A percentile compares a stretch with the other conserved stretches of the same genome.
Conservation (phyloP, 1,140 invertebrate species). For the Dendrolimus punctatus region DNA sequence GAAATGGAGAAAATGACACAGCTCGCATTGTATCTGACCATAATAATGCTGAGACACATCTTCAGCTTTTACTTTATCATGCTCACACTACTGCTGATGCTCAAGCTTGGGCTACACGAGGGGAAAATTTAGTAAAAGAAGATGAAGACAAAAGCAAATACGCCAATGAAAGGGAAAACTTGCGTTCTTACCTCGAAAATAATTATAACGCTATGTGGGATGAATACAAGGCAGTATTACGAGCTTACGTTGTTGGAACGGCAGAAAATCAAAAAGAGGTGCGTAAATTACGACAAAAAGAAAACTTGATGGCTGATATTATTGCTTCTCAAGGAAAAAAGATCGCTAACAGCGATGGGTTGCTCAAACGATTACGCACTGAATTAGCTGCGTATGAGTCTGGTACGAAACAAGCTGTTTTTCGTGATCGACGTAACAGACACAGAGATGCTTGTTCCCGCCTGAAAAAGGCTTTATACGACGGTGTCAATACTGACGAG, state of each 20-base stretch:
- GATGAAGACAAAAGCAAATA: constrained; percentile 55
- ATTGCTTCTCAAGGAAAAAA: constrained; percentile 58
- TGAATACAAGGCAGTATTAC: constrained; percentile 55
- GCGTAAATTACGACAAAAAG: constrained; percentile 53
- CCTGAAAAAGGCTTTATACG: constrained; percentile 40
- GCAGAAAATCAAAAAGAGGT: constrained; percentile 57
- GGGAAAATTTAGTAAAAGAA: constrained; percentile 57
- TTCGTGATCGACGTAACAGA: constrained; percentile 51
- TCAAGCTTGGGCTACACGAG: constrained; percentile 52
- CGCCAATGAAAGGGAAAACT: constrained; percentile 41
- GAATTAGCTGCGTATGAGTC: constrained; percentile 58
- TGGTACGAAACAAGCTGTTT: constrained; percentile 58
- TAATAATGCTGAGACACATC: constrained; percentile 52
- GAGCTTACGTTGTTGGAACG: constrained; percentile 44
- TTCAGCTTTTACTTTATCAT: constrained; percentile 50
- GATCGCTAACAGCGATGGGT: constrained; percentile 51
- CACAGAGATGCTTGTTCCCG: constrained; percentile 43
- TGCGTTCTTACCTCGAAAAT: constrained; percentile 52
- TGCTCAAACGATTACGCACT: constrained; percentile 39
- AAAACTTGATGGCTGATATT: constrained; percentile 62
- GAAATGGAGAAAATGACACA: constrained; percentile 36
- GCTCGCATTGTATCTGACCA: constrained; percentile 38
- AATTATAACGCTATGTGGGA: constrained; percentile 53
- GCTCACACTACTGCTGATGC: constrained; percentile 49
- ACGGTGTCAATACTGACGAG: constrained; percentile 35